Percentiles rank a stretch among this genome's conserved stretches.
These are phyloP conservation scores for Malurus elegans DNA, from an alignment of 2,113 vertebrate genomes.

Conservation along the genomic window DNA sequence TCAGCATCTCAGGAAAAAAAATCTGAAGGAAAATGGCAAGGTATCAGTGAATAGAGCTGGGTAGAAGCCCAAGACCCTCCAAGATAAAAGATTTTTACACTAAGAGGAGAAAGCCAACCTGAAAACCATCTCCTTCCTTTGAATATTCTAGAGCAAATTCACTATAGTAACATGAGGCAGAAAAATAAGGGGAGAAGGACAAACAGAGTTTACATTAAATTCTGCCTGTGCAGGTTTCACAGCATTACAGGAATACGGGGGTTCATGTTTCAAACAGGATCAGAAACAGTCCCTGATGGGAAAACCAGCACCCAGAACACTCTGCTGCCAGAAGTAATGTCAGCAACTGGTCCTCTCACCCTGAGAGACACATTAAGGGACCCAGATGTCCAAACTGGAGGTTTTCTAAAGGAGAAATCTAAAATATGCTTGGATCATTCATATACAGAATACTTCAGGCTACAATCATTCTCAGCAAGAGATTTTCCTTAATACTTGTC, in stretches of 20 bases:
- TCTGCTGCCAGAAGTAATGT: not conserved
- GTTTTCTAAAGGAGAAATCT: conserved; percentile 13
- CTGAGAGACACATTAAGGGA: not conserved
- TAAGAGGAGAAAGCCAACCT: not conserved
- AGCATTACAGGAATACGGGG: not conserved
- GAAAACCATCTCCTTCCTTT: not conserved
- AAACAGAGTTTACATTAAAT: not conserved
- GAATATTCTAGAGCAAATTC: not conserved
- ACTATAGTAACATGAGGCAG: not conserved
- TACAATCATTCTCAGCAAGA: conserved; percentile 43
- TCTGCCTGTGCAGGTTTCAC: not conserved
- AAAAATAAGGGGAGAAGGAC: not conserved
- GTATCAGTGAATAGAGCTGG: not conserved
- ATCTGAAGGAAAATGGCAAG: not conserved
- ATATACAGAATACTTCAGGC: conserved; percentile 30
- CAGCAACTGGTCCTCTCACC: not conserved
- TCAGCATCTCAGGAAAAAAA: not conserved
- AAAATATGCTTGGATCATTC: conserved; percentile 21
- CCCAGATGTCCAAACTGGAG: not conserved
- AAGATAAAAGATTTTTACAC: not conserved
- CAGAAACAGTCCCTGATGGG: not conserved
- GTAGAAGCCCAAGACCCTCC: not conserved
- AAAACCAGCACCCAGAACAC: not conserved
- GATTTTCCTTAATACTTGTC: conserved; percentile 54
- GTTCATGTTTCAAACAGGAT: rapidly evolving